Base-by-base conservation (phyloP, 2,113 vertebrate genomes). In the Trichechus manatus region DNA sequence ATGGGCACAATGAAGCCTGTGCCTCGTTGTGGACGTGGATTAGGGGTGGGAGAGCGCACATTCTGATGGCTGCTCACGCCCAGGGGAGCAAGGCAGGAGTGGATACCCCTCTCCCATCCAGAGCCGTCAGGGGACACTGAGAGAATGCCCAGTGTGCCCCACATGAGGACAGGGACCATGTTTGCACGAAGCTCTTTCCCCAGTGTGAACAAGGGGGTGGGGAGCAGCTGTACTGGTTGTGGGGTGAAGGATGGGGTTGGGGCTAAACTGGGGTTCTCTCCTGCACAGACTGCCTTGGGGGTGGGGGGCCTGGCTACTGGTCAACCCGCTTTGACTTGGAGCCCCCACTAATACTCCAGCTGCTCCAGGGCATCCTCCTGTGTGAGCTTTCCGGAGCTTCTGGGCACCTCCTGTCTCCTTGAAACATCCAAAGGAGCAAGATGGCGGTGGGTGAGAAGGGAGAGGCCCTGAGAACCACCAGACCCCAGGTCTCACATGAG, bases 51-150 rank as follows among this genome's bases (percentile, higher is more conserved):
- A 5, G 70, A n/a, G 72, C 9, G 22, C 36, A 36, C 72, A 39
- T 36, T 74, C 44, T 20, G 29, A 47, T 39, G 1, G 4, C 20
- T 33, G 42, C 20, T 20, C 3, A 47, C 23, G 39, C 13, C 22
- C n/a, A 33, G 13, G 42, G 29, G 19, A 61, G 9, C 0, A 1
- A 4, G 74, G n/a, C 0, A 1, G 5, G 42, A 50, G 9, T 27
- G 23, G 39, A 31, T 2, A 1, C 0, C 0, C 0, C 2, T 33
- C 11, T 59, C 23, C 87, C 1, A 0, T 25, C 53, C 29, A 10
- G 79, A 44, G 70, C 33, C 31, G 22, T 31, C 1, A 0, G 3
- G 23, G 42, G 50, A 15, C 9, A 39, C 17, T 0, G 2, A 15
- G 72, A 0, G 22, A 47, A 5, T 0, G n/a, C 31, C 50, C 6